These are phyloP conservation scores for Meta bourneti DNA, from an alignment of 2,888 invertebrate species.

Conservation along the genomic window DNA sequence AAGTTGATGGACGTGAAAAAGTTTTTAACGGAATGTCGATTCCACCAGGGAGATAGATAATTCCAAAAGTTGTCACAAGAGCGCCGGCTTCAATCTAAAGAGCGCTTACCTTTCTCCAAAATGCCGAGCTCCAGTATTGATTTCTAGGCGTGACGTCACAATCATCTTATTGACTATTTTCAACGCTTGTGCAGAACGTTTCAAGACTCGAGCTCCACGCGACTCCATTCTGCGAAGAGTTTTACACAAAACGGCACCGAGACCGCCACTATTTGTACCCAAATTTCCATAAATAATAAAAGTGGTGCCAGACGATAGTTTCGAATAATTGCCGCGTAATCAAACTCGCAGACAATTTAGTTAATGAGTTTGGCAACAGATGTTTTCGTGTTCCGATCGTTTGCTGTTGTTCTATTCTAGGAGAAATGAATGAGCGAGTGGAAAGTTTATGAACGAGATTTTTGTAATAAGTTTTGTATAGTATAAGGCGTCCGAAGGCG, in stretches of 20 bases:
- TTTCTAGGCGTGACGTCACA: slow-evolving; percentile 51
- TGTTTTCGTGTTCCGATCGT: slow-evolving; percentile 8
- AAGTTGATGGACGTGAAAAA: no score
- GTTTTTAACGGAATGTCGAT: background rate
- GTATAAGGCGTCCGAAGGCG: slow-evolving; percentile 1
- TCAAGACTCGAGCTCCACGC: slow-evolving; percentile 23
- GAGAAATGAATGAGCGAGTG: slow-evolving; percentile 30
- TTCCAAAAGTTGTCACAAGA: background rate
- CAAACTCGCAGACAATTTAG: slow-evolving; percentile 5
- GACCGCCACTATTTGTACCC: background rate
- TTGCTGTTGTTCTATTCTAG: slow-evolving; percentile 9
- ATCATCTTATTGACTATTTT: slow-evolving; percentile 57
- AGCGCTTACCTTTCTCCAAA: slow-evolving; percentile 53
- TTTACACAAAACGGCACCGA: slow-evolving; percentile 30
- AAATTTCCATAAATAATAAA: slow-evolving; percentile 3
- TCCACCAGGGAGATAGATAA: background rate
- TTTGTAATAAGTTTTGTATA: slow-evolving; percentile 4
- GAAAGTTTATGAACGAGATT: background rate
- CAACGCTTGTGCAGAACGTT: slow-evolving; percentile 63
- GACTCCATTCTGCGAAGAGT: slow-evolving; percentile 32
- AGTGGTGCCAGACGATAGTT: slow-evolving; percentile 52
- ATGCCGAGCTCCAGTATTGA: slow-evolving; percentile 46
- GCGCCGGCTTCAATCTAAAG: background rate
- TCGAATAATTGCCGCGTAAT: slow-evolving; percentile 17
- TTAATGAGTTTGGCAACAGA: slow-evolving; percentile 31